Evolutionary conservation across 1,140 invertebrate species (phyloP).

Genomic region (Anastatus disparis): DNA sequence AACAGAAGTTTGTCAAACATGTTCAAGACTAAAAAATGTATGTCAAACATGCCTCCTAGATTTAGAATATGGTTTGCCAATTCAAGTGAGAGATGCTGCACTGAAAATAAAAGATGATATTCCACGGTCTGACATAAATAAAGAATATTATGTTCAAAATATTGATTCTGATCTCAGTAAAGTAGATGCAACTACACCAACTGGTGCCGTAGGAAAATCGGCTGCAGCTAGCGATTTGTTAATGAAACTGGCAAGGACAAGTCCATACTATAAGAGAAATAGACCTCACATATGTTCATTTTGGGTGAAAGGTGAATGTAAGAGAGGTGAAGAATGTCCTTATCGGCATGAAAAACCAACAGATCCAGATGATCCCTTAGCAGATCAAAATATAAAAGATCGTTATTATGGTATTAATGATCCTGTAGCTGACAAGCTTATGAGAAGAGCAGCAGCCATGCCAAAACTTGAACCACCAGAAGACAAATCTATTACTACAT

Average conservation of each 20-base stretch:
- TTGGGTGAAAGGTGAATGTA: conserved; percentile 99
- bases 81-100: conserved; percentile 95
- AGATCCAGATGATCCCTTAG: conserved; percentile 98
- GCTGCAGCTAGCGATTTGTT: conserved; percentile 89
- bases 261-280: conserved; percentile 99
- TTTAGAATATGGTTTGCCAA: conserved; percentile 95
- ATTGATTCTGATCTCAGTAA: conserved; percentile 81
- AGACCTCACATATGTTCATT: conserved; percentile 99
- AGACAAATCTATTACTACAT: conserved; percentile 94
- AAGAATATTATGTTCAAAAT: conserved; percentile 98
- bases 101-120: conserved; percentile 94
- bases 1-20: conserved; percentile 99
- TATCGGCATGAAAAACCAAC: conserved; percentile 99
- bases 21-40: conserved; percentile 97
- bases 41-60: conserved; percentile 99
- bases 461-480: conserved; percentile 95
- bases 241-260: conserved; percentile 93
- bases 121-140: conserved; percentile 97
- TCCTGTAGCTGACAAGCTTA: conserved; percentile 97
- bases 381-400: conserved; percentile 99
- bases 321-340: conserved; percentile 98
- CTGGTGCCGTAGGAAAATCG: conserved; percentile 76
- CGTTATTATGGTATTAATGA: conserved; percentile 98
- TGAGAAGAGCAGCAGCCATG: conserved; percentile 92
- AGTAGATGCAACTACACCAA: conserved; percentile 73